Percentiles rank a stretch among this genome's conserved stretches.
phyloP scores from a whole-genome alignment of 2,888 invertebrate species.

The Papilio elwesi region DNA sequence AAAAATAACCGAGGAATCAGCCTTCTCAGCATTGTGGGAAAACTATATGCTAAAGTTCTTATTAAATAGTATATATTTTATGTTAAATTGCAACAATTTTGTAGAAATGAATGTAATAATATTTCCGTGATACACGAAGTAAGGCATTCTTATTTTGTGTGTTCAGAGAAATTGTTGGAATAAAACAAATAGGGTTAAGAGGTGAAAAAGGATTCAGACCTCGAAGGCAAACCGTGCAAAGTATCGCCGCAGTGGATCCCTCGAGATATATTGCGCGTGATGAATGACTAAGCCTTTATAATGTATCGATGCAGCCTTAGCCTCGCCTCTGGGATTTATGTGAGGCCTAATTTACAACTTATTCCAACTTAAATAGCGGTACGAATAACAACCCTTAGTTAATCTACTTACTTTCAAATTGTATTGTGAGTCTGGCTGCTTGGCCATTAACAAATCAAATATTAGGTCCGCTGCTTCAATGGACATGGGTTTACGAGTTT shows the following conservation, averaged over 20 bases:
- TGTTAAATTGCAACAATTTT: too few species aligned
- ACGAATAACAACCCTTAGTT: not conserved
- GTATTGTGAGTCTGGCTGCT: too few species aligned
- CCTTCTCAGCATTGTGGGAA: too few species aligned
- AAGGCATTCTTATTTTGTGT: too few species aligned
- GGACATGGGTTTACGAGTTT: too few species aligned
- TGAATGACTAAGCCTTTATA: slow-evolving; percentile 27
- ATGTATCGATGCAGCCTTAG: slow-evolving; percentile 27
- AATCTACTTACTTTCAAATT: not conserved
- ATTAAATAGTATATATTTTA: too few species aligned
- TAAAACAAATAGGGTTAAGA: slow-evolving; percentile 9
- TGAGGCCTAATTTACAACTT: slow-evolving; percentile 18
- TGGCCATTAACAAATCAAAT: too few species aligned
- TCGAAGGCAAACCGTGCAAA: slow-evolving; percentile 20
- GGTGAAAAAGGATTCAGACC: slow-evolving; percentile 2
- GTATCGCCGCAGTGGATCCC: slow-evolving; percentile 20
- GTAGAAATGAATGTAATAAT: too few species aligned
- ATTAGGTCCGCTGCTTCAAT: too few species aligned
- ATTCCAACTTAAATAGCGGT: not conserved
- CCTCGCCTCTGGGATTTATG: slow-evolving; percentile 24
- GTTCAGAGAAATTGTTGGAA: not conserved
- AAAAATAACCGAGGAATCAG: too few species aligned
- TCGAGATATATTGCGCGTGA: slow-evolving; percentile 26
- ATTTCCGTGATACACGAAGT: too few species aligned
- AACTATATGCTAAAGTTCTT: too few species aligned